Base-by-base conservation (phyloP, 2,113 vertebrate species). In the Urocolius indicus region DNA sequence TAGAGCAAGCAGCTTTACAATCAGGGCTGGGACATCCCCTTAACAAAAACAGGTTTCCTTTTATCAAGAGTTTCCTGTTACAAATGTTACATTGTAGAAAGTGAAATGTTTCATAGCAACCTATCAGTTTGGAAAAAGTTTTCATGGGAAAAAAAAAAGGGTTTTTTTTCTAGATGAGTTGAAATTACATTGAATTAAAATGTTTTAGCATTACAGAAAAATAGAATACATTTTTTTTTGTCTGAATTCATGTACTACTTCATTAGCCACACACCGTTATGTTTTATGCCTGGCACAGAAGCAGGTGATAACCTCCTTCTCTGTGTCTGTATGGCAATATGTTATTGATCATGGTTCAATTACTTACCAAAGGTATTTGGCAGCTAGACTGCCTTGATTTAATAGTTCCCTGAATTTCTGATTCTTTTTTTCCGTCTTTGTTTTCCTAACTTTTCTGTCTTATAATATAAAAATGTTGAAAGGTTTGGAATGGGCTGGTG, bases 371-470 rank as follows among this genome's bases (percentile, higher is more conserved):
- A 96, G 74, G 88, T 83, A 89, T 95, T 95, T 95, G 95, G 94
- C 88, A 95, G 80, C 6, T 1, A 81, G 58, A n/a, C 83, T 78
- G 83, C 79, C 65, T 69, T 94, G 67, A 94, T 95, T 94, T 97
- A 96, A 96, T 87, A 93, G 87, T 95, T 96, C 95, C 88, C 78
- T 97, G 94, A 92, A 89, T 89, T 96, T 94, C 69, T 66, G 73
- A 76, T 92, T 83, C 62, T 91, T 95, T 89, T 71, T 92, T 88
- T 82, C 41, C 41, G 22, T 92, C 95, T 96, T 96, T 89, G 82
- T 95, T 96, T 93, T 94, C 85, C 36, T 91, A 94, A 96, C 92
- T 94, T 97, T 90, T 94, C 87, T 95, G 84, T 93, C 92, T 97
- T 97, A 67, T 78, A 95, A 92, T 91, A 90, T 88, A 86, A 96